phyloP scores from a whole-genome alignment of 2,888 invertebrate species.

The Nipponacmea schrenckii region DNA sequence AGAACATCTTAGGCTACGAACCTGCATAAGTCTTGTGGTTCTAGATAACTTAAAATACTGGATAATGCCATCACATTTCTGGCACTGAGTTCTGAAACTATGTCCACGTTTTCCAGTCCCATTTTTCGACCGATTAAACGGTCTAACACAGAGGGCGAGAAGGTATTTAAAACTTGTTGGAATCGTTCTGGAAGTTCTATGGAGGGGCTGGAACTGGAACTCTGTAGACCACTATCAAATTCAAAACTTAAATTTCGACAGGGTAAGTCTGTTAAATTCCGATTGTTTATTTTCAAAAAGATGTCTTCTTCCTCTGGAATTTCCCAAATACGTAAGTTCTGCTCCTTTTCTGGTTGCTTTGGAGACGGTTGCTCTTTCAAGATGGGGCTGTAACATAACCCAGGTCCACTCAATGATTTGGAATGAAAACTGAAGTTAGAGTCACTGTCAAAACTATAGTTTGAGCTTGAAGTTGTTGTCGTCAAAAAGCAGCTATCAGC shows the following conservation, averaged over 20 bases:
- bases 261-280: constrained; percentile 1
- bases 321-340: constrained; percentile 18
- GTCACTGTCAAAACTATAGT: not conserved
- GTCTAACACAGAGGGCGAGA: constrained; percentile 36
- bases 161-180: constrained; percentile 28
- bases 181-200: constrained; percentile 23
- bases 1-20: no score
- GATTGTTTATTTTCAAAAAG: constrained; percentile 9
- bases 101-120: constrained; percentile 48
- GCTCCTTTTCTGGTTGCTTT: not conserved
- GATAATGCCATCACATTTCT: constrained; percentile 35
- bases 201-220: not conserved
- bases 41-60: constrained; percentile 36
- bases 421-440: not conserved
- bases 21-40: constrained; percentile 47
- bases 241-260: constrained; percentile 22
- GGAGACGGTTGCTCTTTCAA: not conserved
- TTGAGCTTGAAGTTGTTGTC: not conserved
- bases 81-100: constrained; percentile 39
- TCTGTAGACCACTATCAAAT: constrained; percentile 8
- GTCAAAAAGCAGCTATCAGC: constrained; percentile 12
- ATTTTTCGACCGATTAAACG: constrained; percentile 53
- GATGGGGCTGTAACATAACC: not conserved
- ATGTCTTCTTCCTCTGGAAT: constrained; percentile 24
- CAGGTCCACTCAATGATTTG: not conserved